phyloP scores from a whole-genome alignment of 2,797 vertebrate genomes.

The Sternarchorhynchus goeldii region DNA sequence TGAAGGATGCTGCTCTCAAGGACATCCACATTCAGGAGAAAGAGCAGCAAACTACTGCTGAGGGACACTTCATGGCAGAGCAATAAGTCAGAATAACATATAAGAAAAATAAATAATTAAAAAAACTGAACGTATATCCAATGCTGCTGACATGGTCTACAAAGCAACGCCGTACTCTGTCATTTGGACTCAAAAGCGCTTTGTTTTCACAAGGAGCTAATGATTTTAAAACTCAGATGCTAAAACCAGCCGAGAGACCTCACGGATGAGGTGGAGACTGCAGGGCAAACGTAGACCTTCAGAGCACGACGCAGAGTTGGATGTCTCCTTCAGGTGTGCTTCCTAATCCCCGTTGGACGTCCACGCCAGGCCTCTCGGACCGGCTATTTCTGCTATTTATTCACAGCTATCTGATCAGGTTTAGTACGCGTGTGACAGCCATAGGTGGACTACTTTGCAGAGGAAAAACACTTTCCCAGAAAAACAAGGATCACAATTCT shows the following conservation, averaged over 20 bases:
- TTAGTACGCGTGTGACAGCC: constrained; percentile 8
- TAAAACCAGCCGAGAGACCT: constrained; percentile 9
- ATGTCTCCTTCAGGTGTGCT: constrained; percentile 36
- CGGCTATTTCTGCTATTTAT: constrained; percentile 23
- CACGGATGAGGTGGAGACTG: constrained; percentile 29
- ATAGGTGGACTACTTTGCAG: constrained; percentile 12
- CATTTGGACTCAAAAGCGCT: background rate
- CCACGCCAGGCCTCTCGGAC: constrained; percentile 44
- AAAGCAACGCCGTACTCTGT: background rate
- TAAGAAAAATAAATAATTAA: background rate
- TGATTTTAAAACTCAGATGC: constrained; percentile 10
- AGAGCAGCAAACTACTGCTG: too few species aligned
- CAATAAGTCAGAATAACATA: background rate
- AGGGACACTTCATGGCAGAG: too few species aligned
- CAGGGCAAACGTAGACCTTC: constrained; percentile 17
- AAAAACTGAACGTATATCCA: background rate
- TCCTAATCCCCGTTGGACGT: constrained; percentile 41
- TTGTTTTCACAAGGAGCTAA: constrained; percentile 4
- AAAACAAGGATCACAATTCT: background rate
- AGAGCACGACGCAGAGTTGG: constrained; percentile 22
- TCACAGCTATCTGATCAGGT: constrained; percentile 30
- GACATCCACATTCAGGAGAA: too few species aligned
- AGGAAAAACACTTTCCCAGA: background rate
- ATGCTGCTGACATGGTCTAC: background rate
- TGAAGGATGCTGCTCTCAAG: too few species aligned